Evolutionary conservation across 2,888 invertebrate genomes (phyloP).

Genomic region (Andrena fulva): DNA sequence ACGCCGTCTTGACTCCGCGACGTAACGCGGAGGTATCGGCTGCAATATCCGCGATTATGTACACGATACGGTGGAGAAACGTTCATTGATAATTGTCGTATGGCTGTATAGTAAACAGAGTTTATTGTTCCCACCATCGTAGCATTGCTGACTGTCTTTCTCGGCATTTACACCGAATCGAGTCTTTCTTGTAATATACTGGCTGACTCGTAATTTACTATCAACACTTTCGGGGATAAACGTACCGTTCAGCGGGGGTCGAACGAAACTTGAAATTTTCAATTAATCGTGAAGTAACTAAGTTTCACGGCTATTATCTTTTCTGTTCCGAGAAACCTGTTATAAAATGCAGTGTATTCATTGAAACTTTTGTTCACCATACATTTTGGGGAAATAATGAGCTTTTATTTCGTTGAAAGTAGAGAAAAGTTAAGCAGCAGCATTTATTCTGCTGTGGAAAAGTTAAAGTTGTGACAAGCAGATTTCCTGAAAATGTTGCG

Average conservation of each 20-base stretch:
- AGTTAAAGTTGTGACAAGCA: too few species aligned
- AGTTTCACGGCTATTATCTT: too few species aligned
- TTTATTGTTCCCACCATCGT: slow-evolving; percentile 44
- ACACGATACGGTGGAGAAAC: slow-evolving; percentile 23
- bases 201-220: background rate
- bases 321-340: too few species aligned
- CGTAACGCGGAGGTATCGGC: slow-evolving; percentile 25
- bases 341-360: too few species aligned
- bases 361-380: too few species aligned
- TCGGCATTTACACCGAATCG: slow-evolving; percentile 39
- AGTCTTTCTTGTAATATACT: slow-evolving; percentile 49
- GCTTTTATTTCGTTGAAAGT: too few species aligned
- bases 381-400: too few species aligned
- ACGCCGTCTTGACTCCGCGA: slow-evolving; percentile 14
- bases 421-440: too few species aligned
- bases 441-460: too few species aligned
- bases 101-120: slow-evolving; percentile 44
- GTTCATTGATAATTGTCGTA: slow-evolving; percentile 51
- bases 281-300: too few species aligned
- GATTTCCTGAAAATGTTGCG: too few species aligned
- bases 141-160: slow-evolving; percentile 26
- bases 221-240: background rate
- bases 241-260: background rate
- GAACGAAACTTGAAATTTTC: background rate
- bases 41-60: slow-evolving; percentile 31